Percentiles rank a stretch among this genome's conserved stretches.
Evolutionary conservation across 2,797 vertebrate genomes (phyloP).

Genomic region (Tragopan temminckii): DNA sequence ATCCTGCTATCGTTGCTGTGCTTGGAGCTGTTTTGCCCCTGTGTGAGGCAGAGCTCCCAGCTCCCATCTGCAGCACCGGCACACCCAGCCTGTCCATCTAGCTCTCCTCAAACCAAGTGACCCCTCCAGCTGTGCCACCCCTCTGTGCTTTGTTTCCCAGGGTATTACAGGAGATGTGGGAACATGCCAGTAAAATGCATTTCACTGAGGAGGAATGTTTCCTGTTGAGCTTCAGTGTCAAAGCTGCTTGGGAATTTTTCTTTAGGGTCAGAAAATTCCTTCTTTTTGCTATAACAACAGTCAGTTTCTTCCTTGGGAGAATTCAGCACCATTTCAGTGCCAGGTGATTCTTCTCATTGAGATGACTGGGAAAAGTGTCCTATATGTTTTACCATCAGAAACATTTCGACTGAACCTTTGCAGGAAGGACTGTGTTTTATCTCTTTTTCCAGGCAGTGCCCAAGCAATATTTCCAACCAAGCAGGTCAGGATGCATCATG

Average conservation of each 20-base stretch:
- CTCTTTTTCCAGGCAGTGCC: background rate
- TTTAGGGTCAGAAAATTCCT: background rate
- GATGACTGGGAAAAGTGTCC: background rate
- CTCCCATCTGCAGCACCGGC: accelerated
- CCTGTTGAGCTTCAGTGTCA: background rate
- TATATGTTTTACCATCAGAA: background rate
- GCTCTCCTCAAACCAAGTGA: background rate
- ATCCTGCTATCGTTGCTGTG: no score
- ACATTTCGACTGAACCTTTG: background rate
- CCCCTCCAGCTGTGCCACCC: accelerated
- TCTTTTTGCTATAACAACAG: background rate
- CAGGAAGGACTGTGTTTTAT: background rate
- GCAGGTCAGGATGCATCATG: background rate
- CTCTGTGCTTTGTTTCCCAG: background rate
- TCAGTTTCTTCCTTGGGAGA: background rate
- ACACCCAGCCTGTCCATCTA: background rate
- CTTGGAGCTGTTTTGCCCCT: background rate
- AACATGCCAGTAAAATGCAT: accelerated
- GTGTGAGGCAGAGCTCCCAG: background rate
- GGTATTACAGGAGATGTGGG: background rate
- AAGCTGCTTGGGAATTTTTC: background rate
- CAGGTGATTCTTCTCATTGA: background rate
- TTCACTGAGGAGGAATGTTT: accelerated
- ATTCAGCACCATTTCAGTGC: background rate
- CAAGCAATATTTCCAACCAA: background rate